Percentiles rank a stretch among this genome's conserved stretches.
Evolutionary conservation across 92 coral and sea anemone genomes (phyloP).

Genomic region (Pocillopora meandrina): DNA sequence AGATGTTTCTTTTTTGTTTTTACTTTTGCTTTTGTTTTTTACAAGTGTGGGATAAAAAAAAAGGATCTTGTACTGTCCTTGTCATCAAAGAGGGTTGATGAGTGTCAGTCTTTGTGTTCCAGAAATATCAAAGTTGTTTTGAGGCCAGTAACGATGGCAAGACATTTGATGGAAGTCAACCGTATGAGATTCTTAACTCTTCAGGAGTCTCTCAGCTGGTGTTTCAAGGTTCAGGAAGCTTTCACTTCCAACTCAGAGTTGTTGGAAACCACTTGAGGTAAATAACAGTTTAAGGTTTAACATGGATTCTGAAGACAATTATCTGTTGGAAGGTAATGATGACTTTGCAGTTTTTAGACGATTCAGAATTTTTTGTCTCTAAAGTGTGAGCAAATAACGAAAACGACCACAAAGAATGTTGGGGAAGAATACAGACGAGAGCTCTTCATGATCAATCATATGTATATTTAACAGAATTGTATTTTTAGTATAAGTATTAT

Average conservation of each 20-base stretch:
- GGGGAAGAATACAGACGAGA: too few relatives aligned
- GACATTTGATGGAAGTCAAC: constrained; percentile 60
- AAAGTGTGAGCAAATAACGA: too few relatives aligned
- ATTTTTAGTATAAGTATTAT: too few relatives aligned
- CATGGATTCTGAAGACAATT: neutral
- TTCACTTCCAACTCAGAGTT: constrained; percentile 55
- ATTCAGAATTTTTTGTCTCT: too few relatives aligned
- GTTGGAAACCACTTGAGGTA: constrained; percentile 77
- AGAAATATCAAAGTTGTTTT: constrained; percentile 80
- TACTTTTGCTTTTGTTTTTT: too few relatives aligned
- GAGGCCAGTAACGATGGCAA: constrained; percentile 5
- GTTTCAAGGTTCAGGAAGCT: constrained; percentile 65
- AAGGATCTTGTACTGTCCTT: too few relatives aligned
- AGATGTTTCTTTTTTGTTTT: too few relatives aligned
- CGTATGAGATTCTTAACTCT: constrained; percentile 75
- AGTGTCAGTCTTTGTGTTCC: neutral
- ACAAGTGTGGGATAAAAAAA: too few relatives aligned
- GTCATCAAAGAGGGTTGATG: too few relatives aligned
- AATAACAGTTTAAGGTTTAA: neutral
- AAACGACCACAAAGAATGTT: too few relatives aligned
- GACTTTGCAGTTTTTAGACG: neutral
- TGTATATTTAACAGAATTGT: too few relatives aligned
- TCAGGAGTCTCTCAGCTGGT: constrained; percentile 66
- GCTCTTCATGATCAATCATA: too few relatives aligned
- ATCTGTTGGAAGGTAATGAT: neutral